Evolutionary conservation across 2,888 invertebrate genomes (phyloP).

Genomic region (Diaprepes abbreviatus): DNA sequence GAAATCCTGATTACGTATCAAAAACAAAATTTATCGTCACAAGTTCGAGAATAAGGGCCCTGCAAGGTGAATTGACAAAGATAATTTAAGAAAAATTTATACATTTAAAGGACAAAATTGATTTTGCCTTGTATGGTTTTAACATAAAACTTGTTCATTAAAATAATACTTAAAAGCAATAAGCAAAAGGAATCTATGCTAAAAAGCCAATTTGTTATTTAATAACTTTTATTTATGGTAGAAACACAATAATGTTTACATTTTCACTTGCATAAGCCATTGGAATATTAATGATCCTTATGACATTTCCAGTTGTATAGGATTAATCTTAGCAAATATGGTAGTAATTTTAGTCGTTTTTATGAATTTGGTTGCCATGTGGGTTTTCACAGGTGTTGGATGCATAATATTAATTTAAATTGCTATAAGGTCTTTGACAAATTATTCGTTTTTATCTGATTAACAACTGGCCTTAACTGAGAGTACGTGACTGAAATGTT

Average conservation of each 20-base stretch:
- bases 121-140: background rate
- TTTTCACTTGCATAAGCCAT: conserved; percentile 12
- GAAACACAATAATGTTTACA: conserved; percentile 13
- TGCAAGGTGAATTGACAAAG: too few species aligned
- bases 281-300: conserved; percentile 4
- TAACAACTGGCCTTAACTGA: too few species aligned
- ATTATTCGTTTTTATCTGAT: too few species aligned
- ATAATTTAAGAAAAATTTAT: too few species aligned
- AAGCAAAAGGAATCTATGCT: background rate
- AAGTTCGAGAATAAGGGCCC: too few species aligned
- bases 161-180: background rate
- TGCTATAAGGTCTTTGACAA: background rate
- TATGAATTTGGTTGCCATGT: background rate
- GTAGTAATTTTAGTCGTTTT: conserved; percentile 1
- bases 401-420: background rate
- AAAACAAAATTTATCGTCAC: too few species aligned
- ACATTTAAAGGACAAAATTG: background rate
- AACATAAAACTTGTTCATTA: background rate
- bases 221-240: conserved; percentile 7
- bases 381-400: conserved; percentile 9
- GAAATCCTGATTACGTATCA: too few species aligned
- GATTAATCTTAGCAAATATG: conserved; percentile 12
- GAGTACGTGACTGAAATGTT: too few species aligned
- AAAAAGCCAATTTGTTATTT: conserved; percentile 4
- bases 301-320: conserved; percentile 17